Evolutionary conservation across 2,113 vertebrate species (phyloP), one percentile per base, ranked within the genome.

Genomic region (Ancistrus triradiatus): DNA sequence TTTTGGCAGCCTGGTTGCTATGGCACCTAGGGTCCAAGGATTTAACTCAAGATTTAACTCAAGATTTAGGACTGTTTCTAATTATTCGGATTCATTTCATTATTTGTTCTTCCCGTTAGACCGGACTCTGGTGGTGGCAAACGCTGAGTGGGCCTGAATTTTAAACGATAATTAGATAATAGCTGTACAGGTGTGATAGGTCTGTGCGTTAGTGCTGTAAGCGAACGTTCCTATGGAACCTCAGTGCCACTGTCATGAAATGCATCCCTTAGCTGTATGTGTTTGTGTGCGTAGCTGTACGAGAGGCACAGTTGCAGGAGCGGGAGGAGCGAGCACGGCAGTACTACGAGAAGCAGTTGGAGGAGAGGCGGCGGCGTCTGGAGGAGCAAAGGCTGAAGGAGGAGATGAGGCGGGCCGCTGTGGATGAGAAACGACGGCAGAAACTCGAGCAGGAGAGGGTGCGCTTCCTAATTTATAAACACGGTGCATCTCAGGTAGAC

Each of bases 391-490:
- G 94, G 63, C 9, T 86, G 11, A 95, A 91, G 70, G 95, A 98
- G 72, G 94, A 95, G 3, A 90, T 77, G 66, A 87, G 93, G 48
- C 78, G 91, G 24, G 83, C 81, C 1, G 93, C 94, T 0, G 95
- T 97, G 66, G 94, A 98, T 77, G 95, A 97, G 70, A 98, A 98
- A 66, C 83, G 95, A 28, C 88, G 88, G 19, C 92, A 92, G 78
- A 91, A 89, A 31, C 64, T 91, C 4, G 92, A 96, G 74, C 94
- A 98, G 56, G 95, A 98, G 59, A 91, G 92, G 84, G 95, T 95
- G 74, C 73, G 58, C 33, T 6, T 19, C 1, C 7, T 27, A 49
- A 4, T n/a, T n/a, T n/a, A n/a, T n/a, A n/a, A n/a, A n/a, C n/a
- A n/a, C 35, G 15, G 28, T 33, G 28, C 28, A n/a, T n/a, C n/a